Percentiles rank a stretch among this genome's conserved stretches.
These are phyloP conservation scores for Oncorhynchus masou DNA, from an alignment of 2,113 vertebrate species.

Conservation along the genomic window DNA sequence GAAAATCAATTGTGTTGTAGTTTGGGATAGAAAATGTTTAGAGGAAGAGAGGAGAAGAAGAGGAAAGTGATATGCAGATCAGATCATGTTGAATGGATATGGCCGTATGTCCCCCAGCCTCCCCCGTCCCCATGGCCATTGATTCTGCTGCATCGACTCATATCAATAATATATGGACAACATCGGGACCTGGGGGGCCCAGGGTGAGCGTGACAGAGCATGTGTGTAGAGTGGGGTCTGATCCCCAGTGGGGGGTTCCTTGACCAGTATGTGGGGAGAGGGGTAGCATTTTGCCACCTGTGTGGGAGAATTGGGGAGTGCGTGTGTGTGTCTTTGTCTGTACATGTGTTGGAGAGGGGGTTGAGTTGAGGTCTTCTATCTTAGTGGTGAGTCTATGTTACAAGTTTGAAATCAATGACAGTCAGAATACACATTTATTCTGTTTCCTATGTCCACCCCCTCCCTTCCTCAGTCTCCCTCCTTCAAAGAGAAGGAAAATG, in stretches of 20 bases:
- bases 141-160: not conserved
- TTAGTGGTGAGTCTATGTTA: not conserved
- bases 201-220: not conserved
- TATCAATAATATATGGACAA: constrained; percentile 1
- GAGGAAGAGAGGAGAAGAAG: not conserved
- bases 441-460: not conserved
- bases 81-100: not conserved
- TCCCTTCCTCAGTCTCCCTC: not conserved
- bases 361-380: not conserved
- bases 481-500: no score
- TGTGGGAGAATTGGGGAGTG: no score
- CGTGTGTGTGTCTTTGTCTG: not conserved
- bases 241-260: not conserved
- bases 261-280: no score
- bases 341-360: not conserved
- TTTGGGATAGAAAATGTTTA: not conserved
- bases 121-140: not conserved
- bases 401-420: not conserved
- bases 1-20: not conserved
- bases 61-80: not conserved
- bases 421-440: not conserved
- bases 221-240: no score
- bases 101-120: not conserved
- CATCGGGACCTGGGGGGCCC: constrained; percentile 5
- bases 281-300: not conserved